These are phyloP conservation scores for Chromobotia macracanthus DNA, from an alignment of 2,797 vertebrate genomes.

Conservation along the genomic window DNA sequence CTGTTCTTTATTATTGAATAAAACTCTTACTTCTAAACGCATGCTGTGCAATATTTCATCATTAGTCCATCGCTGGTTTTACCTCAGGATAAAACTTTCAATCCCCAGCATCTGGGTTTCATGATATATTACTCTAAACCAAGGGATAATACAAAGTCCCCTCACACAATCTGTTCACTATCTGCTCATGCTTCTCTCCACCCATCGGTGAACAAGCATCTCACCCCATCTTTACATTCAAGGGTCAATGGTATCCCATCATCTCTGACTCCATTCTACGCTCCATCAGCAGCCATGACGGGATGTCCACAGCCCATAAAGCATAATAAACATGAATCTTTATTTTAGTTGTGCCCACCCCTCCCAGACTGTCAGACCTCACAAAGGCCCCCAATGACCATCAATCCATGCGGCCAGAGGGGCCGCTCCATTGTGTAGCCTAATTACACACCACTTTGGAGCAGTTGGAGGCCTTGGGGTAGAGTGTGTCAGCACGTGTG, in stretches of 20 bases:
- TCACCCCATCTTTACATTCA: conserved; percentile 14
- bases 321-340: conserved; percentile 77
- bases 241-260: conserved; percentile 2
- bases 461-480: conserved; percentile 53
- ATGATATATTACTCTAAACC: conserved; percentile 35
- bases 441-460: conserved; percentile 57
- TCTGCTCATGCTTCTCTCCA: neutral
- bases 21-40: conserved; percentile 34
- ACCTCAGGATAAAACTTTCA: conserved; percentile 23
- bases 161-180: conserved; percentile 19
- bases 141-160: conserved; percentile 1
- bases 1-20: conserved; percentile 23
- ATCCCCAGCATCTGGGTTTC: conserved; percentile 5
- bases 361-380: conserved; percentile 66
- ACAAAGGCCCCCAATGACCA: conserved; percentile 71
- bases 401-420: conserved; percentile 62
- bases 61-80: neutral
- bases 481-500: conserved; percentile 46
- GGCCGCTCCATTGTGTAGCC: conserved; percentile 43
- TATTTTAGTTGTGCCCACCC: conserved; percentile 75
- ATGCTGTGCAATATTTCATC: conserved; percentile 17
- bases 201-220: conserved; percentile 19
- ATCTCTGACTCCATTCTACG: conserved; percentile 2
- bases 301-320: conserved; percentile 46
- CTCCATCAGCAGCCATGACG: conserved; percentile 16